A percentile compares a stretch with the other conserved stretches of the same genome.
Evolutionary conservation across 2,113 vertebrate genomes (phyloP).

Genomic region (Centropus unirufus): DNA sequence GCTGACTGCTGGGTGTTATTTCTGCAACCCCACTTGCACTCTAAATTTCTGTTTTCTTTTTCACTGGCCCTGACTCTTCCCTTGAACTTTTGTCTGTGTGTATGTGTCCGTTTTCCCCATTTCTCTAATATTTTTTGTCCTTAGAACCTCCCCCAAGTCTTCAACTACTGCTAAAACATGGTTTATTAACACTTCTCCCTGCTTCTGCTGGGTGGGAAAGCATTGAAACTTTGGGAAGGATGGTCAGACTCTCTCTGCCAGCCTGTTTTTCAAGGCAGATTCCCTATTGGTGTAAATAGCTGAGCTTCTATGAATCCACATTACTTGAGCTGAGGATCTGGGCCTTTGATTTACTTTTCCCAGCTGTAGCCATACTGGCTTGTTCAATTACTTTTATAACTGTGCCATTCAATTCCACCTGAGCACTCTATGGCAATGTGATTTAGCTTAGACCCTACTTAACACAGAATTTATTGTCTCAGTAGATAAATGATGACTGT

Average conservation of each 20-base stretch:
- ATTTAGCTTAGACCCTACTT: constrained; percentile 56
- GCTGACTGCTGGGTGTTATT: neutral
- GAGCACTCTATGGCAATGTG: constrained; percentile 37
- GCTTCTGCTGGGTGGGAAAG: neutral
- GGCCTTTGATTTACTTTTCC: constrained; percentile 54
- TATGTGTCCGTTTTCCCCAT: neutral
- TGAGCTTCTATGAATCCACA: neutral
- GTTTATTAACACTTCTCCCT: neutral
- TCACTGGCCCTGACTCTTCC: neutral
- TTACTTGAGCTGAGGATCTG: constrained; percentile 22
- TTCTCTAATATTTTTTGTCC: neutral
- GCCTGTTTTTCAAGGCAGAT: neutral
- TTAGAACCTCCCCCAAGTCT: neutral
- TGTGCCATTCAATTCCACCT: constrained; percentile 47
- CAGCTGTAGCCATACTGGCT: constrained; percentile 39
- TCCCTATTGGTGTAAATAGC: constrained; percentile 1
- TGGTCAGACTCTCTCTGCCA: constrained; percentile 14
- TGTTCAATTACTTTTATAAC: constrained; percentile 60
- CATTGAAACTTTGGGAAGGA: neutral
- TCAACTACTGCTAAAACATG: neutral
- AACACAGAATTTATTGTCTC: constrained; percentile 58
- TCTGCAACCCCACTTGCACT: neutral
- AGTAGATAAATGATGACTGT: constrained; percentile 59
- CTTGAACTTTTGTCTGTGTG: neutral
- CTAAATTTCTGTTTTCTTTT: neutral